Evolutionary conservation across 2,888 invertebrate genomes (phyloP).

Genomic region (Agrochola litura): DNA sequence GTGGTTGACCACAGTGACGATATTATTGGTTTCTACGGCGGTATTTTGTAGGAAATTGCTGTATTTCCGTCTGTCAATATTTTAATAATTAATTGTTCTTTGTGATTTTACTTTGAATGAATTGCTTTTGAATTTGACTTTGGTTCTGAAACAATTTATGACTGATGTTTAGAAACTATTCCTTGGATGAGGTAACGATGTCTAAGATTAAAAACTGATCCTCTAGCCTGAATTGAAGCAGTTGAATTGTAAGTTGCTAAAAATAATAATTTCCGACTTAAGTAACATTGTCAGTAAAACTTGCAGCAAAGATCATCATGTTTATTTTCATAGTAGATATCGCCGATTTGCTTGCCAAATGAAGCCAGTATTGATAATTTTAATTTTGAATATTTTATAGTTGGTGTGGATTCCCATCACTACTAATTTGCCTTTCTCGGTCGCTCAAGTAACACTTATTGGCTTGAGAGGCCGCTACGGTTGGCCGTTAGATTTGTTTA

Average conservation of each 20-base stretch:
- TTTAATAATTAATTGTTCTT: neutral
- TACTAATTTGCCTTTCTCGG: slow-evolving; percentile 42
- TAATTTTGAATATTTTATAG: neutral
- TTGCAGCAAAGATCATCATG: too few species aligned
- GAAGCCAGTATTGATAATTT: neutral
- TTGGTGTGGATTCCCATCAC: slow-evolving; percentile 19
- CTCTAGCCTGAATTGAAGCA: too few species aligned
- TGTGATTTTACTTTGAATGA: neutral
- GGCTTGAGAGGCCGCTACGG: slow-evolving; percentile 3
- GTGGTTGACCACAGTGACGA: slow-evolving; percentile 19
- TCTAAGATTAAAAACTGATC: too few species aligned
- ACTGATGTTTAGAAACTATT: neutral
- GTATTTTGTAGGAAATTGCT: neutral
- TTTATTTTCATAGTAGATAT: too few species aligned
- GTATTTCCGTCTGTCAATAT: slow-evolving; percentile 3
- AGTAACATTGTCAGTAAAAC: too few species aligned
- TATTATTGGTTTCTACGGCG: slow-evolving; percentile 8
- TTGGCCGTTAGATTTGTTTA: slow-evolving; percentile 1
- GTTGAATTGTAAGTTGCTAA: too few species aligned
- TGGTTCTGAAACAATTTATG: neutral
- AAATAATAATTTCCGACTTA: too few species aligned
- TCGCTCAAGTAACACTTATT: slow-evolving; percentile 38
- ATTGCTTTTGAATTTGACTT: neutral
- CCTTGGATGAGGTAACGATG: neutral
- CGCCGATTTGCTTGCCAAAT: too few species aligned